Base-by-base conservation (phyloP, 2,113 vertebrate species). In the Alosa alosa region DNA sequence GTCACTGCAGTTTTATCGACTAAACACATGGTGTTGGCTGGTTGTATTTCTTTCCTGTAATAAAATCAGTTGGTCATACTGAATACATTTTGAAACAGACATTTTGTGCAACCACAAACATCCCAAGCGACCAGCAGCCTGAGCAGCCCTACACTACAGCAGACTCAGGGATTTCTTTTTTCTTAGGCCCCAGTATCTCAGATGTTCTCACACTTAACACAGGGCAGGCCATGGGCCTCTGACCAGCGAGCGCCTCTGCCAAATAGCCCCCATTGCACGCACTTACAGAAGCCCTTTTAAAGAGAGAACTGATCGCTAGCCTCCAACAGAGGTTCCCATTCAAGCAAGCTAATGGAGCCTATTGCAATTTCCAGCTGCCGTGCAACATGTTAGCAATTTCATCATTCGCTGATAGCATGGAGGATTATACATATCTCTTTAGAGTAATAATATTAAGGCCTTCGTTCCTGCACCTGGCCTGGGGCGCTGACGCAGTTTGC, bases 41-140 rank as follows among this genome's bases (percentile, higher is more conserved):
- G 86, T 85, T 89, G 72, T 85, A 83, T 85, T 88, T 90, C 86
- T 85, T 88, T 88, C 86, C 87, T 88, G 52, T 85, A 88, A 90
- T 88, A 91, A 91, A 91, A 89, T 87, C 89, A 86, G 87, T 90
- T 91, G 89, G 90, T 87, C 82, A 86, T 86, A 86, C 83, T 9
- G 86, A 81, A 89, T 92, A 92, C 91, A 91, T 92, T 88, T 50
- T 17, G 11, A 22, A 55, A 88, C 82, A 85, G 87, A 90, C 89
- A 84, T 46, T 81, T 20, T 41, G 82, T 39, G 86, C 82, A 84
- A 50, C 57, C 81, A 36, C 82, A 87, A 81, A 78, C 85, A 83
- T 89, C 86, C 82, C 85, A 39, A 75, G 47, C 36, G 20, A 85
- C 68, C 39, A 25, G 84, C 84, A 86, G 49, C 82, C 84, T 85